Base-by-base conservation (phyloP, 2,888 invertebrate genomes). In the Nomada flava region DNA sequence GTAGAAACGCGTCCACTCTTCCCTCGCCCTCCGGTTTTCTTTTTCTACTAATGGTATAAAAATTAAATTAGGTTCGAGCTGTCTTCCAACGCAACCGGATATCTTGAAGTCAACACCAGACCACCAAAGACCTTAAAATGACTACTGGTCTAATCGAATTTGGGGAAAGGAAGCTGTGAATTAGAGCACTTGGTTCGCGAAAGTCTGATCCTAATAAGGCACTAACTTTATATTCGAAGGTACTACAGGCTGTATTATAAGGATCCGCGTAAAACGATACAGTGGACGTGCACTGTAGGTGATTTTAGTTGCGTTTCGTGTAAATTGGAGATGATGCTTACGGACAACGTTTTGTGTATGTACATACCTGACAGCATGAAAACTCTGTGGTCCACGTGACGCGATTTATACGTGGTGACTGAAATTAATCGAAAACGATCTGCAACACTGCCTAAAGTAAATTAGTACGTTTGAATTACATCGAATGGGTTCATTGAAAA, bases 51-150 rank as follows among this genome's bases (percentile, higher is more conserved):
- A 74, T 60, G 9, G 60, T 53, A 70, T 53, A 47, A 72, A 44
- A 52, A 50, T 82, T 20, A 55, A 89, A 89, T 57, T 68, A 93
- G 94, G 93, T 89, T 92, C 93, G 77, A 93, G 93, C 88, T 93
- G 93, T 90, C 91, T 94, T 90, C 93, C 94, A 87, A 96, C 96
- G 36, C 97, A 97, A 92, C 98, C 98, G 2, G 98, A 98, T 92
- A 97, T 98, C 88, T 94, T 98, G 59, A 98, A 98, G 92, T 97
- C 97, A 18, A 98, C 97, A 3, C 98, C 98, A 10, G 98, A 98
- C 92, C 98, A 97, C 92, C 96, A 96, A 93, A 94, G 95, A 87
- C 93, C 93, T 89, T 93, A 91, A 92, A 90, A 70, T 1, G 29
- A 89, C 84, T 60, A 72, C 85, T 80, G 83, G 81, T 63, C 83